phyloP scores from a whole-genome alignment of 2,113 vertebrate genomes.

The mouse (Mus musculus) region DNA sequence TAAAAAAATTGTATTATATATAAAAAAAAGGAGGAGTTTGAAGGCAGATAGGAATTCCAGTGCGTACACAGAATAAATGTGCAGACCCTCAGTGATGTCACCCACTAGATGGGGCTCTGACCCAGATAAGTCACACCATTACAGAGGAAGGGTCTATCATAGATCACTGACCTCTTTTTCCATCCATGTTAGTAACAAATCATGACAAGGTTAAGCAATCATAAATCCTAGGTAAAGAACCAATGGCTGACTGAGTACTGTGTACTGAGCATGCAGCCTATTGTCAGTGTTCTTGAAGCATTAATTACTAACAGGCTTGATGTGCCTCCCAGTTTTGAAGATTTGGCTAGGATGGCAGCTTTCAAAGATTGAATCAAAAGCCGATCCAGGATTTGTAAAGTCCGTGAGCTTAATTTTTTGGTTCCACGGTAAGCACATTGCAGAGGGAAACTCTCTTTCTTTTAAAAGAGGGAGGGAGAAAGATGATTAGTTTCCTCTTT shows the following conservation, averaged over 20 bases:
- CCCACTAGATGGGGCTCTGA: not conserved
- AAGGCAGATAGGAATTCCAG: not conserved
- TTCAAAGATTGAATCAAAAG: slow-evolving; percentile 39
- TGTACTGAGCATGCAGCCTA: rapidly evolving
- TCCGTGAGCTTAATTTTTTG: slow-evolving; percentile 6
- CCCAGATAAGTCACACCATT: not conserved
- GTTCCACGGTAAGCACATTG: not conserved
- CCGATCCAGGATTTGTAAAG: not conserved
- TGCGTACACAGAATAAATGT: not conserved
- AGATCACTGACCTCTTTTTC: not conserved
- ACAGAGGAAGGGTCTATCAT: not conserved
- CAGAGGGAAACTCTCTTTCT: not conserved
- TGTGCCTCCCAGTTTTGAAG: not conserved
- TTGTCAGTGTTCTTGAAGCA: not conserved
- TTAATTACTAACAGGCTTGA: not conserved
- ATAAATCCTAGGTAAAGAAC: not conserved
- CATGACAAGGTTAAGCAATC: not conserved
- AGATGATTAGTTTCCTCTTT: slow-evolving; percentile 37
- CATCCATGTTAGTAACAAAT: not conserved
- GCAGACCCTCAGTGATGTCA: not conserved
- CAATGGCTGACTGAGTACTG: not conserved
- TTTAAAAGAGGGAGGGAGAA: slow-evolving; percentile 41
- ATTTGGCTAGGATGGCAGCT: not conserved
- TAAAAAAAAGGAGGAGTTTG: too few species aligned
- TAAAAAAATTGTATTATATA: too few species aligned